Conservation (phyloP, 2,797 vertebrate genomes). For the Aselliscus stoliczkanus region DNA sequence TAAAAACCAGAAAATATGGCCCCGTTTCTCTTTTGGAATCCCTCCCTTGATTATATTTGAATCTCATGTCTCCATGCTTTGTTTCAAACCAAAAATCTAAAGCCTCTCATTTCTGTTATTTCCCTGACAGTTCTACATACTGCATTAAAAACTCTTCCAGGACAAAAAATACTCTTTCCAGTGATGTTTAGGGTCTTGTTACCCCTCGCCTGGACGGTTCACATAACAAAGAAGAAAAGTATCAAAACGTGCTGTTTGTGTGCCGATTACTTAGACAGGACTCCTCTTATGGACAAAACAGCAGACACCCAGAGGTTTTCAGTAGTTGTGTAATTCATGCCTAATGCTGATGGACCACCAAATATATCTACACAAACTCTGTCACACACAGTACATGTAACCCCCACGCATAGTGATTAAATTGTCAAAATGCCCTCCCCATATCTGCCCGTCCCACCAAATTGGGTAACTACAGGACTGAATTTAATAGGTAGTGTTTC, state of each 20-base stretch:
- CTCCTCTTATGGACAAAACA: neutral
- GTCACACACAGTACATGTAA: neutral
- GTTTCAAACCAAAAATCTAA: slow-evolving; percentile 70
- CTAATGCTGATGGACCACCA: neutral
- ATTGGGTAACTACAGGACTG: neutral
- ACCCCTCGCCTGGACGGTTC: slow-evolving; percentile 37
- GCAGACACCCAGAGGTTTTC: neutral
- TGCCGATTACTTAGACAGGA: neutral
- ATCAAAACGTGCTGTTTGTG: neutral
- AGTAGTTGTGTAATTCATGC: neutral
- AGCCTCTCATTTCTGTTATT: neutral
- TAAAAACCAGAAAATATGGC: neutral
- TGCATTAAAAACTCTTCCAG: slow-evolving; percentile 49
- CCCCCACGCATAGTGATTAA: neutral
- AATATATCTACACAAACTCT: neutral
- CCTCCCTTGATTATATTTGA: neutral
- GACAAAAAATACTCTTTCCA: slow-evolving; percentile 11
- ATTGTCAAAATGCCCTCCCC: neutral
- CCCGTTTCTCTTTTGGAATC: slow-evolving; percentile 49
- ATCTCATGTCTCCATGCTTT: neutral
- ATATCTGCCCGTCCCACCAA: neutral
- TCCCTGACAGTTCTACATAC: slow-evolving; percentile 17
- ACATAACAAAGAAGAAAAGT: slow-evolving; percentile 41
- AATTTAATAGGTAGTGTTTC: neutral
- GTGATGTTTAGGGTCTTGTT: neutral